A percentile compares a stretch with the other conserved stretches of the same genome.
phyloP scores from a whole-genome alignment of 2,888 invertebrate genomes.

The Cybosia mesomella region DNA sequence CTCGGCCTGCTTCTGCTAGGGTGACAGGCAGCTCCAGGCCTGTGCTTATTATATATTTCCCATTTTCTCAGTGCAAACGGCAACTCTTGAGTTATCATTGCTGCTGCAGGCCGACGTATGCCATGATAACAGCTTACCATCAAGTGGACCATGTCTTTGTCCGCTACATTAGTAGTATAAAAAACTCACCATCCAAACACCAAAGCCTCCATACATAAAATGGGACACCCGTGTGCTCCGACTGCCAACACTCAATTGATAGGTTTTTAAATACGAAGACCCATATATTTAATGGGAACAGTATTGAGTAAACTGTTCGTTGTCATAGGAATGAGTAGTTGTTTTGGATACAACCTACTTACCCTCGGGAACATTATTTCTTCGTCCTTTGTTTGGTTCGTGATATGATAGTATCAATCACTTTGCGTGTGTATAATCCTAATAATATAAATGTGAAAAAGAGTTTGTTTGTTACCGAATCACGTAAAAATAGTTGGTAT shows the following conservation, averaged over 20 bases:
- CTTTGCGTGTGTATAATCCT: neutral
- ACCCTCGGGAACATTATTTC: conserved; percentile 18
- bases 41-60: too few species aligned
- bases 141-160: neutral
- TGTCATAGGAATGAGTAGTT: conserved; percentile 21
- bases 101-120: too few species aligned
- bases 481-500: neutral
- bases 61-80: too few species aligned
- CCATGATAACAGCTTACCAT: neutral
- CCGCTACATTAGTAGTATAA: neutral
- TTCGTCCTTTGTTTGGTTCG: neutral
- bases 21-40: too few species aligned
- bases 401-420: conserved; percentile 6
- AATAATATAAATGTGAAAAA: neutral
- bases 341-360: conserved; percentile 28
- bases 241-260: neutral
- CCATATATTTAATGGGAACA: neutral
- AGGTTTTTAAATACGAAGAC: conserved; percentile 12
- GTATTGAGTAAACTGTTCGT: conserved; percentile 34
- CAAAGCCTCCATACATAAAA: neutral
- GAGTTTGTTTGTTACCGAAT: too few species aligned
- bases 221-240: neutral
- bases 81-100: too few species aligned
- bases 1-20: too few species aligned
- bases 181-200: conserved; percentile 3